Conservation (phyloP, 2,113 vertebrate species). For the Panthera uncia region DNA sequence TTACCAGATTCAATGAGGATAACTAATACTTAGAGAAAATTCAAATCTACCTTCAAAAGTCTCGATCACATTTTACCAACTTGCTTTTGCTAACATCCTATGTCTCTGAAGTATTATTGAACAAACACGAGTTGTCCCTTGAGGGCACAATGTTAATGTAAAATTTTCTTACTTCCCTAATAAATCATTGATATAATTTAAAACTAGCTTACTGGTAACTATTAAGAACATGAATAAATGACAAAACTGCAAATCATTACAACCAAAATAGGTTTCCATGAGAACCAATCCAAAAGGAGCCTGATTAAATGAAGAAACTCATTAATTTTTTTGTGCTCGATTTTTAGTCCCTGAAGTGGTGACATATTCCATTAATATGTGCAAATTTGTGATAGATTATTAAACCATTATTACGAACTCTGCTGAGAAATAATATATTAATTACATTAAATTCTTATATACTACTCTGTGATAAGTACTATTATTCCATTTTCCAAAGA, state of each 20-base stretch:
- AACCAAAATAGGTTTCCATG: not conserved
- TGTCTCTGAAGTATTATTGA: not conserved
- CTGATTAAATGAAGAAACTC: not conserved
- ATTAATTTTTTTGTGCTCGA: not conserved
- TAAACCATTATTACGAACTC: not conserved
- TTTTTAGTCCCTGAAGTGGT: not conserved
- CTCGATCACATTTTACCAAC: not conserved
- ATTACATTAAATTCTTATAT: not conserved
- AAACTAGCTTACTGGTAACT: not conserved
- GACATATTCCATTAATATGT: not conserved
- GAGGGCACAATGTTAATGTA: not conserved
- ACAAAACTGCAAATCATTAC: not conserved
- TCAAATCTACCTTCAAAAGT: not conserved
- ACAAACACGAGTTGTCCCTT: not conserved
- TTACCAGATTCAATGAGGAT: not conserved
- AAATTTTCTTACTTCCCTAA: not conserved
- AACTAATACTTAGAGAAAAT: not conserved
- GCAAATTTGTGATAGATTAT: not conserved
- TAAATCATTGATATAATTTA: not conserved
- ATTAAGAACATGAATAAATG: not conserved
- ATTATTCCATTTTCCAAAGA: not conserved
- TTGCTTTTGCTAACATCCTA: not conserved
- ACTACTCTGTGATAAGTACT: not conserved
- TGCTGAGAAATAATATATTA: not conserved
- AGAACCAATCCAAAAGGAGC: not conserved